Evolutionary conservation across 2,797 vertebrate species (phyloP).

Genomic region (Peromyscus eremicus): DNA sequence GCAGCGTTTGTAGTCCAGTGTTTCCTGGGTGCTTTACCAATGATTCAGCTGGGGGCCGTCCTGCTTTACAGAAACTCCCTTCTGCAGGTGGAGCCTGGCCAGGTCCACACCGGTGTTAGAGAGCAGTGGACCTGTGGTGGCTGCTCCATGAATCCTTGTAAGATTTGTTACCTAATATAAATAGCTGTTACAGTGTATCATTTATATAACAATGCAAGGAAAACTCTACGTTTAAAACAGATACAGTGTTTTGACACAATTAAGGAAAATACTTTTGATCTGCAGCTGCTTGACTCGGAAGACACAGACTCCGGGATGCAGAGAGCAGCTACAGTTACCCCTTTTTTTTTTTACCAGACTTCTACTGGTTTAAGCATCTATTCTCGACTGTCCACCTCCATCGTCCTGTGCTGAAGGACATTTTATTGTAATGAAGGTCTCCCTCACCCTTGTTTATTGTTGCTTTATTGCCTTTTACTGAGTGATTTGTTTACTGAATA

Average conservation of each 20-base stretch:
- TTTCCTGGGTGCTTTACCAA: neutral
- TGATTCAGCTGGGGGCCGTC: neutral
- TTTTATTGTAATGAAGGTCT: neutral
- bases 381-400: no score
- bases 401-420: neutral
- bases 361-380: neutral
- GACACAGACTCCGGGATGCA: neutral
- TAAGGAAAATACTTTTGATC: neutral
- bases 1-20: neutral
- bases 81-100: neutral
- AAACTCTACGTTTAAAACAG: neutral
- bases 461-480: no score
- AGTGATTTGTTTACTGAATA: neutral
- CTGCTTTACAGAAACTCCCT: neutral
- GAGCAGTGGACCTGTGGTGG: neutral
- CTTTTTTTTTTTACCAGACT: neutral
- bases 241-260: neutral
- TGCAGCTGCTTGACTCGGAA: neutral
- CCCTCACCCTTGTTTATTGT: neutral
- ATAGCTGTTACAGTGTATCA: neutral
- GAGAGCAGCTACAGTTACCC: no score
- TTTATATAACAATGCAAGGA: neutral
- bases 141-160: neutral
- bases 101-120: neutral
- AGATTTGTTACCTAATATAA: neutral